Conservation (phyloP, 2,888 invertebrate species). For the Dryobotodes eremita region DNA sequence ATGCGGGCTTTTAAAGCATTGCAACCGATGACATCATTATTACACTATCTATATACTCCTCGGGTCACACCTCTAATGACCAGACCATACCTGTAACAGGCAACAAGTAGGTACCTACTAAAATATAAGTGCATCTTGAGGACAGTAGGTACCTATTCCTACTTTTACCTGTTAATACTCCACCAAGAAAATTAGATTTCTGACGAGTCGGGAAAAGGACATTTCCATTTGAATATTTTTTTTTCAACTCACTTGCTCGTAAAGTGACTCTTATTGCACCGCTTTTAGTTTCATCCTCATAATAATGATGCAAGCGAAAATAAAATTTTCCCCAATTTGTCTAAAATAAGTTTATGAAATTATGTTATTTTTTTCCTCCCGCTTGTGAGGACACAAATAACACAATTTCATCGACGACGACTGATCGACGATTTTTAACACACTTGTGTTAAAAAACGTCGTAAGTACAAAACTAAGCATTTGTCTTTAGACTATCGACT, state of each 20-base stretch:
- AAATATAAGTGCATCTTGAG: background rate
- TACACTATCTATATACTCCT: background rate
- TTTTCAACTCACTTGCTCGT: background rate
- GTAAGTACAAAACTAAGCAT: background rate
- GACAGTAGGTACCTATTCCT: background rate
- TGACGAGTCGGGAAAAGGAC: background rate
- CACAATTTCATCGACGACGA: too few relatives aligned
- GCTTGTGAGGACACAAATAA: too few relatives aligned
- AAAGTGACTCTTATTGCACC: background rate
- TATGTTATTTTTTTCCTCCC: too few relatives aligned
- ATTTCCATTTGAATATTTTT: background rate
- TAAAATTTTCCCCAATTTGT: background rate
- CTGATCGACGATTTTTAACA: too few relatives aligned
- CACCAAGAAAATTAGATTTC: background rate
- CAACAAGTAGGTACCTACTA: background rate
- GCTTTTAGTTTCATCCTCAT: background rate
- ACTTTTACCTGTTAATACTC: background rate
- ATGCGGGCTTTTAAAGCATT: background rate
- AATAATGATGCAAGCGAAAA: background rate
- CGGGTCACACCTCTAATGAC: background rate
- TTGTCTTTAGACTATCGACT: background rate
- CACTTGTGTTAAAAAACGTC: too few relatives aligned
- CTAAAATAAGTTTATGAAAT: background rate
- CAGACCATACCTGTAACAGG: background rate
- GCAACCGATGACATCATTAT: conserved; percentile 7